Base-by-base conservation (phyloP, 2,888 invertebrate genomes). In the Nineta flava region DNA sequence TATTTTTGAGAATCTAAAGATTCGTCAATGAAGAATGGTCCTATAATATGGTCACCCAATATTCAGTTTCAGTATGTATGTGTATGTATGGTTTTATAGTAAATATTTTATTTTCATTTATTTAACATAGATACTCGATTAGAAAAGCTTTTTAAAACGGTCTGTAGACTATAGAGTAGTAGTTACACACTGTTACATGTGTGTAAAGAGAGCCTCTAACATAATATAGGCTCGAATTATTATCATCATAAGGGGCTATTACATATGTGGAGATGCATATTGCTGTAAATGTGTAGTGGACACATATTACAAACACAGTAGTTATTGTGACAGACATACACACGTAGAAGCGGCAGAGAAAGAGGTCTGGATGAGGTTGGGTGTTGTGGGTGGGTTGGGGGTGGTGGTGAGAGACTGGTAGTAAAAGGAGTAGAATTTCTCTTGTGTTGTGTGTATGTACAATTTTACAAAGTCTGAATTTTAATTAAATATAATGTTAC, bases 401-500 rank as follows among this genome's bases (percentile, higher is more conserved):
- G 38, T n/a, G 38, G 38, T 5, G n/a, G n/a, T n/a, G n/a, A n/a
- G n/a, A n/a, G 38, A 38, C n/a, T 13, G 38, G 38, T 38, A 38
- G 32, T 32, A 38, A 13, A 15, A 13, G 15, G n/a, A 13, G 38
- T 38, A 38, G n/a, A 38, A 13, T 38, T 38, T 38, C 15, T n/a
- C 19, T 17, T 44, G 13, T 26, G 26, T 19, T 21, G 44, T 26
- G 26, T 26, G 26, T 21, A 34, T 26, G 26, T 21, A 34, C 32
- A 32, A 46, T 35, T 34, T 34, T 48, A 48, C 48, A 48, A 48
- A 48, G 48, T 48, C 48, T 48, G 48, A 48, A 48, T 48, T 48
- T 48, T 48, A 48, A 48, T 48, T 48, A 48, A 48, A 48, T 48
- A 34, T 34, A 48, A 48, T 48, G 48, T 48, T 42, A 48, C 46